phyloP scores from a whole-genome alignment of 2,797 vertebrate genomes.

The Etheostoma nigrum region DNA sequence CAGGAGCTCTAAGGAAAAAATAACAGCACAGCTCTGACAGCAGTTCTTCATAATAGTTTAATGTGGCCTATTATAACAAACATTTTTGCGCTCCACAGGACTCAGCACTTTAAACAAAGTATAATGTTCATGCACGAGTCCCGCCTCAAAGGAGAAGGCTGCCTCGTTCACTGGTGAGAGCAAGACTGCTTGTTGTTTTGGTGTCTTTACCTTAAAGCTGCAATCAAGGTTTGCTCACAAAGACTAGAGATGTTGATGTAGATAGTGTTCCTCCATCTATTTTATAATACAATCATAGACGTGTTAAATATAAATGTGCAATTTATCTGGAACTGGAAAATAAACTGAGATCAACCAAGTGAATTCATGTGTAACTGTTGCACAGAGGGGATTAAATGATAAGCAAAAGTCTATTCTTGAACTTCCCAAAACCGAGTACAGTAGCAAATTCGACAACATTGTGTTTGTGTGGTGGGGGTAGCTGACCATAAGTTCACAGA shows the following conservation, averaged over 20 bases:
- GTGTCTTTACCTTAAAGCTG: not conserved
- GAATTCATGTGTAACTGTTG: conserved; percentile 62
- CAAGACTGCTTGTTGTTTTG: conserved; percentile 6
- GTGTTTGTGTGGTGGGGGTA: conserved; percentile 30
- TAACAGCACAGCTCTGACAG: not conserved
- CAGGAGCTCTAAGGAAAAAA: not conserved
- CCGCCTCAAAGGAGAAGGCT: conserved; percentile 91
- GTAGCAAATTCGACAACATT: conserved; percentile 54
- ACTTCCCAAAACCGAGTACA: conserved; percentile 80
- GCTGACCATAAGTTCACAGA: conserved; percentile 46
- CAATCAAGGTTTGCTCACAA: conserved; percentile 4
- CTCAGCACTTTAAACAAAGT: conserved; percentile 95
- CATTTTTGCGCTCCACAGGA: conserved; percentile 79
- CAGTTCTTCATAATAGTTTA: not conserved
- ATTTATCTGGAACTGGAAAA: conserved; percentile 15
- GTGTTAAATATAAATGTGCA: not conserved
- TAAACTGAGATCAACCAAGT: conserved; percentile 31
- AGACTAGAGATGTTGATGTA: not conserved
- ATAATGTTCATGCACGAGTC: conserved; percentile 95
- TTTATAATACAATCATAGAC: not conserved
- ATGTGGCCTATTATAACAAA: conserved; percentile 25
- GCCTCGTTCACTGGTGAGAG: conserved; percentile 95
- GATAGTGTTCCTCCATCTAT: not conserved
- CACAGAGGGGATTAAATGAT: conserved; percentile 65
- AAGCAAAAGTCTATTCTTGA: conserved; percentile 71